Evolutionary conservation across 2,113 vertebrate species (phyloP).

Genomic region (Cathartes aura): DNA sequence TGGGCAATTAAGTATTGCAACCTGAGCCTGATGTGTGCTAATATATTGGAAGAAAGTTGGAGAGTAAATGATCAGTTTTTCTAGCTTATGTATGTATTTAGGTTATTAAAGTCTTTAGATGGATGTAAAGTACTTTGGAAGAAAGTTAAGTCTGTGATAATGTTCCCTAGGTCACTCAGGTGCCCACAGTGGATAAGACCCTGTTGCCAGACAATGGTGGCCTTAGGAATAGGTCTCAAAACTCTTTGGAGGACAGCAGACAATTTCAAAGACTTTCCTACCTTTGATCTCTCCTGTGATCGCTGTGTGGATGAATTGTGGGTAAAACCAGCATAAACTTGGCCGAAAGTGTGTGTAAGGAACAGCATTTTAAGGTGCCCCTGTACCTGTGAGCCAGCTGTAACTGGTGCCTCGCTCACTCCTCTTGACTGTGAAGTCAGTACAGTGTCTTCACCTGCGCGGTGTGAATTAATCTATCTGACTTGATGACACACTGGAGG

Average conservation of each 20-base stretch:
- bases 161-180: neutral
- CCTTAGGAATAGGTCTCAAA: neutral
- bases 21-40: neutral
- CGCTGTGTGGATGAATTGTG: neutral
- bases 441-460: accelerated
- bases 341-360: neutral
- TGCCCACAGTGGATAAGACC: neutral
- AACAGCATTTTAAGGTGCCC: neutral
- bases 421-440: neutral
- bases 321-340: neutral
- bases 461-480: neutral
- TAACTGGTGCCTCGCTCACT: neutral
- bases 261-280: neutral
- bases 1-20: neutral
- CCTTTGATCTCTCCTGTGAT: neutral
- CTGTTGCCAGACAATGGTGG: neutral
- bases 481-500: neutral
- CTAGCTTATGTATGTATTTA: neutral
- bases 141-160: neutral
- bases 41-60: neutral
- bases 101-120: neutral
- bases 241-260: neutral
- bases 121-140: neutral
- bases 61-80: neutral
- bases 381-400: neutral